phyloP scores from a whole-genome alignment of 2,113 vertebrate species.

The Zeus faber region DNA sequence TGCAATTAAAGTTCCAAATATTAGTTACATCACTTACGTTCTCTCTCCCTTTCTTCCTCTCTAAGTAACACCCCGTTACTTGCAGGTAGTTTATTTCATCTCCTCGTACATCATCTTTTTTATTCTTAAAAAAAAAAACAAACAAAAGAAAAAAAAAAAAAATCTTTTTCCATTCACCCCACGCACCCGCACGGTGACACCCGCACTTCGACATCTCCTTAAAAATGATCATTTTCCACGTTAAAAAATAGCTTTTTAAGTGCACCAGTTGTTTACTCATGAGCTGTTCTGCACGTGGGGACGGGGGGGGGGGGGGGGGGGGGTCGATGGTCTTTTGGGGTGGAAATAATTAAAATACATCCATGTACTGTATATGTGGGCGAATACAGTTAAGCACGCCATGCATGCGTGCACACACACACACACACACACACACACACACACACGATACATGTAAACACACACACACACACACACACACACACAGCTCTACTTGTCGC shows the following conservation, averaged over 20 bases:
- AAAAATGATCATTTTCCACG: constrained; percentile 13
- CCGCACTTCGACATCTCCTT: constrained; percentile 19
- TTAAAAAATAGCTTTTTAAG: constrained; percentile 48
- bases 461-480: constrained; percentile 15
- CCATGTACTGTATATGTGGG: constrained; percentile 36
- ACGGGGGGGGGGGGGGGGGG: not conserved
- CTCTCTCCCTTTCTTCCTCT: constrained; percentile 40
- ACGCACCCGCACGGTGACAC: no score
- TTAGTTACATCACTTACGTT: constrained; percentile 72
- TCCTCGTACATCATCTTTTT: constrained; percentile 47
- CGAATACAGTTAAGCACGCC: constrained; percentile 17
- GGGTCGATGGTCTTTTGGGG: constrained; percentile 44
- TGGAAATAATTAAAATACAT: constrained; percentile 37
- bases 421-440: constrained; percentile 24
- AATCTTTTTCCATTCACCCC: constrained; percentile 39
- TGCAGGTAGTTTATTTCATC: constrained; percentile 72
- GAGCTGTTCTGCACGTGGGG: constrained; percentile 7
- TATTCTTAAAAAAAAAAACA: no score
- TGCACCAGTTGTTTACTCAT: constrained; percentile 52
- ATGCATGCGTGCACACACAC: constrained; percentile 11
- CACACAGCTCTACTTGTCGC: constrained; percentile 37
- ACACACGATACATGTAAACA: no score
- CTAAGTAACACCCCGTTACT: constrained; percentile 69
- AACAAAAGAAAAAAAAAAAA: constrained; percentile 33
- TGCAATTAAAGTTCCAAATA: constrained; percentile 83